These are phyloP conservation scores for Nymphalis polychloros DNA, from an alignment of 2,888 invertebrate genomes.

Conservation along the genomic window DNA sequence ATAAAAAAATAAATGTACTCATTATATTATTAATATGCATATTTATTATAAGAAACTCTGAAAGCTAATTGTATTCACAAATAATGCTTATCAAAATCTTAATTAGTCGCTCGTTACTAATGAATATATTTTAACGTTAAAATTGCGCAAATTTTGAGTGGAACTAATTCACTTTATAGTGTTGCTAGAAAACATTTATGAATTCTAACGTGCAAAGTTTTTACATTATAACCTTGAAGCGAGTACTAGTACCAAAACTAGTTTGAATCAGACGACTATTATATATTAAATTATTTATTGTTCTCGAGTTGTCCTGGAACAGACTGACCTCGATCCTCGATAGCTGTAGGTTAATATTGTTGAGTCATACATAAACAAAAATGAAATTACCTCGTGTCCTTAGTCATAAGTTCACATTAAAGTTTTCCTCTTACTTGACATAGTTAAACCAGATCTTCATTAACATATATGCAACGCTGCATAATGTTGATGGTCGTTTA, in stretches of 20 bases:
- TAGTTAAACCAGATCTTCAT: conserved; percentile 23
- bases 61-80: conserved; percentile 1
- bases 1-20: background rate
- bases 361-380: conserved; percentile 21
- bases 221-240: conserved; percentile 23
- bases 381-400: conserved; percentile 21
- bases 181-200: conserved; percentile 20
- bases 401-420: conserved; percentile 28
- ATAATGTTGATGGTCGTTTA: conserved; percentile 12
- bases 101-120: conserved; percentile 1
- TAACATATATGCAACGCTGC: conserved; percentile 39
- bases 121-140: conserved; percentile 1
- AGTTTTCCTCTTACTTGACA: conserved; percentile 38
- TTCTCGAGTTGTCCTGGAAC: conserved; percentile 28
- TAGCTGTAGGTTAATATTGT: conserved; percentile 16
- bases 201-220: conserved; percentile 18
- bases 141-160: conserved; percentile 7
- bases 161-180: conserved; percentile 8
- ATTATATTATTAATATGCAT: background rate
- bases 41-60: background rate
- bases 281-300: conserved; percentile 31
- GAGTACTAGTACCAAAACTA: conserved; percentile 17
- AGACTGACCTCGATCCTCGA: conserved; percentile 26
- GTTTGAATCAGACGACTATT: conserved; percentile 24
- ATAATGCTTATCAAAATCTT: conserved; percentile 8